Evolutionary conservation across 2,888 invertebrate genomes (phyloP).

Genomic region (Tinea semifulvella): DNA sequence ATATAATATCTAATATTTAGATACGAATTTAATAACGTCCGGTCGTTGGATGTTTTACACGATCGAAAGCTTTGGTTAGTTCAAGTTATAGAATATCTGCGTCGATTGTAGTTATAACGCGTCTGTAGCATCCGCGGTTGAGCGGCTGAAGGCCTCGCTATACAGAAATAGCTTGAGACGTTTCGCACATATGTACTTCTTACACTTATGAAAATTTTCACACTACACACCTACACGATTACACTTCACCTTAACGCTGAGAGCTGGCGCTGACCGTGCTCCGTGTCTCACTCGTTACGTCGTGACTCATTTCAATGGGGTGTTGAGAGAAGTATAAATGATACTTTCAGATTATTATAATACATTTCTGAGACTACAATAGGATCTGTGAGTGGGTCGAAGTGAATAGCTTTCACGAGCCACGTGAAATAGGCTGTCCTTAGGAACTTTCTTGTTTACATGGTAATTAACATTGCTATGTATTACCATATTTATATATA

Average conservation of each 20-base stretch:
- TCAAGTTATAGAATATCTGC: conserved; percentile 27
- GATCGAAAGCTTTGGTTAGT: conserved; percentile 4
- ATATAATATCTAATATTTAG: conserved; percentile 6
- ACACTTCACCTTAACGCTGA: conserved; percentile 56
- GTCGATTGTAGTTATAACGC: conserved; percentile 13
- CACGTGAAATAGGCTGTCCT: too few relatives aligned
- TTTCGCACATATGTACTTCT: conserved; percentile 37
- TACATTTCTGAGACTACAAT: conserved; percentile 1
- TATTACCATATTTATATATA: too few relatives aligned
- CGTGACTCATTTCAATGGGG: conserved; percentile 3
- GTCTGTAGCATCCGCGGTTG: conserved; percentile 16
- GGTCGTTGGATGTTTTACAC: background rate
- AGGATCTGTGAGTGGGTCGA: too few relatives aligned
- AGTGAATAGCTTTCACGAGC: too few relatives aligned
- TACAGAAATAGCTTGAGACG: conserved; percentile 59
- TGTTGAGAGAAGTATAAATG: conserved; percentile 10
- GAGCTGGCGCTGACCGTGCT: conserved; percentile 56
- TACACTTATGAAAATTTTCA: conserved; percentile 58
- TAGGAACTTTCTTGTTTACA: too few relatives aligned
- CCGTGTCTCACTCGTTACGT: background rate
- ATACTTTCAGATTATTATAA: background rate
- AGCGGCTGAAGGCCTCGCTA: conserved; percentile 41
- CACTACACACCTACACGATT: conserved; percentile 56
- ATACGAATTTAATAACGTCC: background rate
- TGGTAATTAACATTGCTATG: too few relatives aligned